Conservation (phyloP, 2,888 invertebrate species). For the Hypomecis atomaria region DNA sequence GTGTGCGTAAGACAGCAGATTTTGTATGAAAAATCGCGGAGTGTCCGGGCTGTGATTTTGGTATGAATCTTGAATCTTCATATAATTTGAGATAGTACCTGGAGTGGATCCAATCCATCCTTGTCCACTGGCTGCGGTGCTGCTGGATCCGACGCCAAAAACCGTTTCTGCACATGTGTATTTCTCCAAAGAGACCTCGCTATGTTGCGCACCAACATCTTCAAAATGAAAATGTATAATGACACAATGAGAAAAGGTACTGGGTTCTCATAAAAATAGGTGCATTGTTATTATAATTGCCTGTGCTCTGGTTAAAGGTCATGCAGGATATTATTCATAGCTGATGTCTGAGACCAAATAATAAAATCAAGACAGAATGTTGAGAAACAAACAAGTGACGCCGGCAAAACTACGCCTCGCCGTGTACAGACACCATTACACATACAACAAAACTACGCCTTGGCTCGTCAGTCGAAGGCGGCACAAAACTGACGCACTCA, state of each 20-base stretch:
- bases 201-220: constrained; percentile 74
- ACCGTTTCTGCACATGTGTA: constrained; percentile 61
- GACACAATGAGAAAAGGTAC: not conserved
- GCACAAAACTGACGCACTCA: too few relatives aligned
- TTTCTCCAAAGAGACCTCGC: constrained; percentile 68
- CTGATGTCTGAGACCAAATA: too few relatives aligned
- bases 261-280: constrained; percentile 6
- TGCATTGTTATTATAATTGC: constrained; percentile 10
- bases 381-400: too few relatives aligned
- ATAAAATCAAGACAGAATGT: too few relatives aligned
- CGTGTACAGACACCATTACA: too few relatives aligned
- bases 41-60: too few relatives aligned
- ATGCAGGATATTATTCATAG: not conserved
- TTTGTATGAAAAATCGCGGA: too few relatives aligned
- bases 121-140: constrained; percentile 61
- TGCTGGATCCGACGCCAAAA: constrained; percentile 67
- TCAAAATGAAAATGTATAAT: constrained; percentile 40
- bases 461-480: too few relatives aligned
- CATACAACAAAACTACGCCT: too few relatives aligned
- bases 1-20: too few relatives aligned
- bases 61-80: too few relatives aligned
- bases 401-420: too few relatives aligned
- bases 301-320: not conserved
- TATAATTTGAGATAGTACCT: constrained; percentile 55
- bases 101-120: constrained; percentile 65